A percentile compares a stretch with the other conserved stretches of the same genome.
phyloP scores from a whole-genome alignment of 2,888 invertebrate genomes.

The Ophraella communa region DNA sequence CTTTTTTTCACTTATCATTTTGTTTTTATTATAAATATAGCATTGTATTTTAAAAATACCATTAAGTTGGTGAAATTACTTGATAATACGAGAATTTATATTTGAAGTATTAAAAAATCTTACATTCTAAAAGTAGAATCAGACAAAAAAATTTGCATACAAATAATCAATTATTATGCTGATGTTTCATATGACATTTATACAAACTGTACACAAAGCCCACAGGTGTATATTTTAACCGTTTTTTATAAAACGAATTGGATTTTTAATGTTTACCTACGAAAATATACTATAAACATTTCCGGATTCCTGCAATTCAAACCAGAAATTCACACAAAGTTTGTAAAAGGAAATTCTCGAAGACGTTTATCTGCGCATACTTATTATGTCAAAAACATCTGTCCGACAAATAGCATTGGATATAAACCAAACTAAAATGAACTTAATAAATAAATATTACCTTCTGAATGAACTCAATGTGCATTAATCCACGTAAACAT shows the following conservation, averaged over 20 bases:
- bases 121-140: too few relatives aligned
- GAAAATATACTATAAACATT: not conserved
- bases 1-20: too few relatives aligned
- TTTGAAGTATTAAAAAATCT: too few relatives aligned
- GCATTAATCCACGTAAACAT: conserved; percentile 15
- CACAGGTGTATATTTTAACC: not conserved
- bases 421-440: not conserved
- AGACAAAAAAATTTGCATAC: not conserved
- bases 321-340: not conserved
- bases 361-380: conserved; percentile 14
- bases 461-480: conserved; percentile 18
- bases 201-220: not conserved
- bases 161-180: conserved; percentile 6
- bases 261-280: not conserved
- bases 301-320: not conserved
- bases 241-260: not conserved
- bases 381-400: conserved; percentile 27
- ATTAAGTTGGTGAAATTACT: too few relatives aligned
- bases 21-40: too few relatives aligned
- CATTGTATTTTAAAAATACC: too few relatives aligned
- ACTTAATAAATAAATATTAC: conserved; percentile 11
- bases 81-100: too few relatives aligned
- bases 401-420: conserved; percentile 3
- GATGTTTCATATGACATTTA: conserved; percentile 1
- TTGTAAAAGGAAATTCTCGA: conserved; percentile 11